Evolutionary conservation across 2,113 vertebrate genomes (phyloP).

Genomic region (Myrmophylax atrothorax): DNA sequence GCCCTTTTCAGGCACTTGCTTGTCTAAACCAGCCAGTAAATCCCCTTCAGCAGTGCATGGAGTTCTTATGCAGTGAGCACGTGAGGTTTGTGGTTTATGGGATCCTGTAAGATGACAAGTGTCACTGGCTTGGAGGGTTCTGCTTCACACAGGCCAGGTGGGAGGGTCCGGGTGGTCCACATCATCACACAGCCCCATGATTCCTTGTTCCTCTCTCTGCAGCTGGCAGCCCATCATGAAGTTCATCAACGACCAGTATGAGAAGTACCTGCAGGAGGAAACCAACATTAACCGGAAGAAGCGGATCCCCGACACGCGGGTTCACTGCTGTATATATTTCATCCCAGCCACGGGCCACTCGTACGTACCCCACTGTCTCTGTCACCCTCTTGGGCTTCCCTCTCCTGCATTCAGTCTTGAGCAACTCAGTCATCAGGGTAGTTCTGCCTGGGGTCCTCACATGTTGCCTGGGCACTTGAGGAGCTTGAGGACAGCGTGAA

Average conservation of each 20-base stretch:
- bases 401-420: fast-evolving
- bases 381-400: fast-evolving
- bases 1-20: not conserved
- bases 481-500: not conserved
- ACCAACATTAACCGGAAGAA: conserved; percentile 96
- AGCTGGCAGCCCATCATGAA: conserved; percentile 99
- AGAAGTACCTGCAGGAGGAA: conserved; percentile 96
- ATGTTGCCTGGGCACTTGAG: not conserved
- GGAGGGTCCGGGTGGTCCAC: not conserved
- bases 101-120: not conserved
- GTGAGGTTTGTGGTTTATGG: not conserved
- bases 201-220: not conserved
- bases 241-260: conserved; percentile 98
- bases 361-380: conserved; percentile 71
- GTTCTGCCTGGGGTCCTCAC: fast-evolving
- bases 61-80: not conserved
- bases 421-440: not conserved
- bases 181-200: not conserved
- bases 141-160: not conserved
- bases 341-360: conserved; percentile 96
- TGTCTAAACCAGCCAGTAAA: not conserved
- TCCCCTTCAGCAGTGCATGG: not conserved
- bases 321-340: conserved; percentile 99
- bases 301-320: conserved; percentile 91
- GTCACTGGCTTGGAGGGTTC: fast-evolving